phyloP scores from a whole-genome alignment of 2,113 vertebrate species.

The Pantherophis guttatus region DNA sequence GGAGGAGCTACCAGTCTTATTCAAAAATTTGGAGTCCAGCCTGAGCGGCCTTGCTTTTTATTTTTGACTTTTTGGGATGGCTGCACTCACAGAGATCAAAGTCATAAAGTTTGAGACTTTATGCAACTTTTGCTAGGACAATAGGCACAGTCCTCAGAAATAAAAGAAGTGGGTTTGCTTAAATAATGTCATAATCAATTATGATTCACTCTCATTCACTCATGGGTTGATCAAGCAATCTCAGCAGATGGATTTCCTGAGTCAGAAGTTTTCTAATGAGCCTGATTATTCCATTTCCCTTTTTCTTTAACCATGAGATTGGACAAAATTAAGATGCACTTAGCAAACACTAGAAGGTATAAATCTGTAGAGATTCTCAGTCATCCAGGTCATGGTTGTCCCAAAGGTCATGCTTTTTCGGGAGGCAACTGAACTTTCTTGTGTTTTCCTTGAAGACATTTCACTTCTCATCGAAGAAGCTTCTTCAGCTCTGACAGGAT shows the following conservation, averaged over 20 bases:
- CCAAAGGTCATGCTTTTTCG: too few relatives aligned
- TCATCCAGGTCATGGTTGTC: too few relatives aligned
- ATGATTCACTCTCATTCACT: not conserved
- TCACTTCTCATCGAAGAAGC: too few relatives aligned
- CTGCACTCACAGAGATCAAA: not conserved
- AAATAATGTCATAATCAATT: not conserved
- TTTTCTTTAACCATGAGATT: not conserved
- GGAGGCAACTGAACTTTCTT: too few relatives aligned
- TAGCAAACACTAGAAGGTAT: not conserved
- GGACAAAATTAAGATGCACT: not conserved
- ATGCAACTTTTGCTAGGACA: not conserved
- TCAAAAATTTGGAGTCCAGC: not conserved
- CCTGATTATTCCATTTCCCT: not conserved
- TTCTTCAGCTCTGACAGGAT: too few relatives aligned
- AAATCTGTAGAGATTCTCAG: too few relatives aligned
- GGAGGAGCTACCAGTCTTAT: not conserved
- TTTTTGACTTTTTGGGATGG: not conserved
- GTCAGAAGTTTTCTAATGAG: not conserved
- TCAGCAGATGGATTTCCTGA: not conserved
- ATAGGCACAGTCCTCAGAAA: not conserved
- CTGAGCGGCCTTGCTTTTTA: not conserved
- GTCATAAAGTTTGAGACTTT: not conserved
- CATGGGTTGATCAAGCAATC: not conserved
- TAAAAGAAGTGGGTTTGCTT: not conserved
- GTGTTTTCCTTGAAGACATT: too few relatives aligned